These are phyloP conservation scores for Gymnoscelis rufifasciata DNA, from an alignment of 2,888 invertebrate species.

Conservation along the genomic window DNA sequence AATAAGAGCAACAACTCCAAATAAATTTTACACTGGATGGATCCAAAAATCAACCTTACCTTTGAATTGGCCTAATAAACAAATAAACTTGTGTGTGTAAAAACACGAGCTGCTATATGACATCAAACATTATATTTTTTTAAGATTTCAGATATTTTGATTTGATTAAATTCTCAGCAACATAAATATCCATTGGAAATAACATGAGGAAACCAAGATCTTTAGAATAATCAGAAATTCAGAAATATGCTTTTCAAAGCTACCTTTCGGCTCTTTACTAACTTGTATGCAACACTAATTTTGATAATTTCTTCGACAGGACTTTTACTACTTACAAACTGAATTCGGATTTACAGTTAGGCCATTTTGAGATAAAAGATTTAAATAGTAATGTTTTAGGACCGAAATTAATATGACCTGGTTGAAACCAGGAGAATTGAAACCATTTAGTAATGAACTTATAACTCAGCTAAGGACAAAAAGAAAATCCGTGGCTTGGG, in stretches of 20 bases:
- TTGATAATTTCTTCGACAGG: background rate
- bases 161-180: background rate
- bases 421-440: background rate
- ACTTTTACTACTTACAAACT: background rate
- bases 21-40: background rate
- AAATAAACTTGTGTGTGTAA: background rate
- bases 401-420: background rate
- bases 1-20: background rate
- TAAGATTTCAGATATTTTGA: background rate
- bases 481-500: background rate
- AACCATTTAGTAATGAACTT: background rate
- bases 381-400: background rate
- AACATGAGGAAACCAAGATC: background rate
- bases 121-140: background rate
- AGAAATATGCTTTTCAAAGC: background rate
- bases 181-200: background rate
- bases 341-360: background rate
- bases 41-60: background rate
- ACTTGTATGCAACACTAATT: background rate
- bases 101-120: background rate
- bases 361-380: background rate
- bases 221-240: background rate
- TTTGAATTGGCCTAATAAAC: background rate
- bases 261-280: background rate
- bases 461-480: background rate